A percentile compares a stretch with the other conserved stretches of the same genome.
Evolutionary conservation across 2,888 invertebrate species (phyloP).

Genomic region (Drosophila quinaria): DNA sequence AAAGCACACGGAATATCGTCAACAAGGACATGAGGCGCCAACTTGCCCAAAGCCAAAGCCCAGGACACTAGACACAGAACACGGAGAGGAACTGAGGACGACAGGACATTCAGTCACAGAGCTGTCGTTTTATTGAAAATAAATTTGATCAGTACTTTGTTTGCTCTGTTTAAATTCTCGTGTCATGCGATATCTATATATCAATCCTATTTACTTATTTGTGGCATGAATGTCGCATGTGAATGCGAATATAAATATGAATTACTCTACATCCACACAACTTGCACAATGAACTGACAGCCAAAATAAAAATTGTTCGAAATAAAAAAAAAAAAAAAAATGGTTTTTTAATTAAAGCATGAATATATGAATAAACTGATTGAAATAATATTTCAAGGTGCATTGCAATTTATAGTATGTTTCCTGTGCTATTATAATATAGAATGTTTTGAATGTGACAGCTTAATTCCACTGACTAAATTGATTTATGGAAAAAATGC

Average conservation of each 20-base stretch:
- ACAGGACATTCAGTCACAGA: constrained; percentile 10
- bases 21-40: constrained; percentile 68
- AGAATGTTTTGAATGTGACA: neutral
- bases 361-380: neutral
- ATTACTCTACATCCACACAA: constrained; percentile 1
- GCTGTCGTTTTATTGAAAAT: constrained; percentile 73
- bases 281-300: neutral
- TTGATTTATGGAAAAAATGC: neutral
- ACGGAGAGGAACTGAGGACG: neutral
- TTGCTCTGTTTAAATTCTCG: constrained; percentile 36
- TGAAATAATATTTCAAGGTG: neutral
- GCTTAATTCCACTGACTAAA: neutral
- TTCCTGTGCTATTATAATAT: neutral
- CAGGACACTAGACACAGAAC: constrained; percentile 10
- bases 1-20: constrained; percentile 35
- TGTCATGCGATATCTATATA: constrained; percentile 32
- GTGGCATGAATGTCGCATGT: constrained; percentile 12
- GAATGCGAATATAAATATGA: constrained; percentile 34
- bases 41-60: constrained; percentile 27
- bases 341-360: neutral
- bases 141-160: constrained; percentile 74
- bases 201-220: constrained; percentile 13
- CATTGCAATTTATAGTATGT: neutral
- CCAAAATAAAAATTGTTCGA: neutral
- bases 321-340: neutral